Evolutionary conservation across 2,888 invertebrate genomes (phyloP).

Genomic region (Macaria notata): DNA sequence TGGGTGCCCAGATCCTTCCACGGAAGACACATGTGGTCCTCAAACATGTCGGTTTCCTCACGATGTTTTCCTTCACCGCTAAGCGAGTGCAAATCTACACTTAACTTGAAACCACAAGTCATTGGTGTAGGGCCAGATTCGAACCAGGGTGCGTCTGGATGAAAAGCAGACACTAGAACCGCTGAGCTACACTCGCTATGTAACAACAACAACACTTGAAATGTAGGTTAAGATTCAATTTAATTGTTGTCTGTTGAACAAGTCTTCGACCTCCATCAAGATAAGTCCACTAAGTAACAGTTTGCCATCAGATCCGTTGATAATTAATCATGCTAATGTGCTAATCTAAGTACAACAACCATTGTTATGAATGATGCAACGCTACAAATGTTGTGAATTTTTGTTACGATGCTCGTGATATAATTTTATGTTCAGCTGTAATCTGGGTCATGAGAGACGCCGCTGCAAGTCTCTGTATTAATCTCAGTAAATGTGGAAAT

Average conservation of each 20-base stretch:
- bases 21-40: no score
- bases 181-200: no score
- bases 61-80: no score
- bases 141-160: no score
- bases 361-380: conserved; percentile 39
- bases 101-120: no score
- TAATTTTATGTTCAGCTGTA: conserved; percentile 35
- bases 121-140: no score
- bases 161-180: no score
- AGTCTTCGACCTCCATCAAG: conserved; percentile 6
- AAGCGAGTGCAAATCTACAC: no score
- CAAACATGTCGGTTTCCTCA: no score
- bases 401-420: conserved; percentile 35
- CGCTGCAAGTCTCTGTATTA: conserved; percentile 31
- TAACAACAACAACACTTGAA: not conserved
- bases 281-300: conserved; percentile 4
- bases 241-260: conserved; percentile 1
- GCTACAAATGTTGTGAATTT: conserved; percentile 32
- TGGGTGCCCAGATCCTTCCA: no score
- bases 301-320: conserved; percentile 9
- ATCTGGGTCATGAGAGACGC: conserved; percentile 38
- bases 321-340: conserved; percentile 17
- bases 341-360: conserved; percentile 17
- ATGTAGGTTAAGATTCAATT: conserved; percentile 3
- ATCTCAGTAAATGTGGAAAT: conserved; percentile 24